Evolutionary conservation across 2,888 invertebrate genomes (phyloP).

Genomic region (Chouioia cunea): DNA sequence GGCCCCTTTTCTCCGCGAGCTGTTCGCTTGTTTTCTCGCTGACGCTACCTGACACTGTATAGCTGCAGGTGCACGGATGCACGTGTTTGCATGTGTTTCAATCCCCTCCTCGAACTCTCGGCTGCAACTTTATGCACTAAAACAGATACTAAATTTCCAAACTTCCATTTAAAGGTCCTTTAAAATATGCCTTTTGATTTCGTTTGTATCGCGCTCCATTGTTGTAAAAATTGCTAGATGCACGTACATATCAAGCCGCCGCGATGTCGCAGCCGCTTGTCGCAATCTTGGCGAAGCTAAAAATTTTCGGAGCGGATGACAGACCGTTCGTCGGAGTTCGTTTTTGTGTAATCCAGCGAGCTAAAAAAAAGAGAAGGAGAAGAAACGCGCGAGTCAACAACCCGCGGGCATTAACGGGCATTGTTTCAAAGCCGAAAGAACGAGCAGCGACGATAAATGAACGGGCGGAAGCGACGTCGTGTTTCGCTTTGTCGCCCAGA

Average conservation of each 20-base stretch:
- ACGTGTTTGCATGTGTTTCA: conserved; percentile 11
- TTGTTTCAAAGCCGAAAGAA: conserved; percentile 54
- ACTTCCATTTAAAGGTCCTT: conserved; percentile 37
- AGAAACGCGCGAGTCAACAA: conserved; percentile 56
- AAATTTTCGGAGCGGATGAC: conserved; percentile 32
- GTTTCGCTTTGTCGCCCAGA: conserved; percentile 52
- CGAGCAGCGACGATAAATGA: conserved; percentile 50
- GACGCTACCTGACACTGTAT: conserved; percentile 24
- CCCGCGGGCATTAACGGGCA: conserved; percentile 57
- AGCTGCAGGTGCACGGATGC: conserved; percentile 34
- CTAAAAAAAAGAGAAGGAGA: conserved; percentile 25
- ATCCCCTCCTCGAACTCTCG: no score
- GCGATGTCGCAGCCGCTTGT: background rate
- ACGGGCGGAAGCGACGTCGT: conserved; percentile 57
- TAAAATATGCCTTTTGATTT: conserved; percentile 22
- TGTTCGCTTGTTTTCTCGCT: conserved; percentile 14
- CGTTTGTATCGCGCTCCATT: conserved; percentile 15
- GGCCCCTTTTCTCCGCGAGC: conserved; percentile 49
- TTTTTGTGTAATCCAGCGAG: conserved; percentile 13
- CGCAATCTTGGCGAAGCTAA: conserved; percentile 15
- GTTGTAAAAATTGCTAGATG: no score
- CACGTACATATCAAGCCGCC: no score
- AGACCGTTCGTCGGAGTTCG: background rate
- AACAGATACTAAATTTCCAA: background rate
- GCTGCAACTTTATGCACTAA: no score